Evolutionary conservation across 2,888 invertebrate genomes (phyloP).

Genomic region (Ligdia adustata): DNA sequence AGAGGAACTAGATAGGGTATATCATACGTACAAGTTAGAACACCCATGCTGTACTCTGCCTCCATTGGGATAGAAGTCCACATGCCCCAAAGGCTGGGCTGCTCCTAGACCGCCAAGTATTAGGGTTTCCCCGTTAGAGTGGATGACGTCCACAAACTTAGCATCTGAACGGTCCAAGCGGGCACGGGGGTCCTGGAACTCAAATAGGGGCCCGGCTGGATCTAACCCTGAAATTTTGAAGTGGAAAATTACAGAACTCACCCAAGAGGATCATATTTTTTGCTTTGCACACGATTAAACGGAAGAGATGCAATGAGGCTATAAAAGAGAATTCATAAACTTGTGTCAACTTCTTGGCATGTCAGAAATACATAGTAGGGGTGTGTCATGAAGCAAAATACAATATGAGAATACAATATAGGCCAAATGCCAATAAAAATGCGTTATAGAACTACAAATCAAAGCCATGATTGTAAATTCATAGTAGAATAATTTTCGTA

Average conservation of each 20-base stretch:
- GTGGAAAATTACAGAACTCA: too few relatives aligned
- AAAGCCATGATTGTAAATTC: too few relatives aligned
- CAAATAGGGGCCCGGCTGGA: conserved; percentile 96
- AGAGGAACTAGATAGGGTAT: background rate
- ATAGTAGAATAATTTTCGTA: conserved; percentile 44
- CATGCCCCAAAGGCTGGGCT: conserved; percentile 96
- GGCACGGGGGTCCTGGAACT: conserved; percentile 93
- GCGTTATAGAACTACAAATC: too few relatives aligned
- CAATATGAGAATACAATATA: too few relatives aligned
- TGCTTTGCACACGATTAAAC: too few relatives aligned
- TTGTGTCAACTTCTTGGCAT: too few relatives aligned
- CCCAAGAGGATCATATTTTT: too few relatives aligned
- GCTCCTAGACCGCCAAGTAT: conserved; percentile 94
- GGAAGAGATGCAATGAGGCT: too few relatives aligned
- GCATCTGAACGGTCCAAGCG: conserved; percentile 94
- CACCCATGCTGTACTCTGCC: conserved; percentile 96
- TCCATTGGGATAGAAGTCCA: conserved; percentile 96
- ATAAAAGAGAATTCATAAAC: too few relatives aligned
- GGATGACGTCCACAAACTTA: conserved; percentile 95
- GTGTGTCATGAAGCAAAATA: too few relatives aligned
- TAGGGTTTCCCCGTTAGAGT: conserved; percentile 96
- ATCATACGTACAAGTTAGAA: conserved; percentile 87
- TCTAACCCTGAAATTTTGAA: conserved; percentile 94
- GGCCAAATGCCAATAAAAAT: too few relatives aligned
- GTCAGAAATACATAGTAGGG: too few relatives aligned